Evolutionary conservation across 2,888 invertebrate genomes (phyloP), one percentile per base, ranked within the genome.

Genomic region (Lordiphosa fenestrarum): DNA sequence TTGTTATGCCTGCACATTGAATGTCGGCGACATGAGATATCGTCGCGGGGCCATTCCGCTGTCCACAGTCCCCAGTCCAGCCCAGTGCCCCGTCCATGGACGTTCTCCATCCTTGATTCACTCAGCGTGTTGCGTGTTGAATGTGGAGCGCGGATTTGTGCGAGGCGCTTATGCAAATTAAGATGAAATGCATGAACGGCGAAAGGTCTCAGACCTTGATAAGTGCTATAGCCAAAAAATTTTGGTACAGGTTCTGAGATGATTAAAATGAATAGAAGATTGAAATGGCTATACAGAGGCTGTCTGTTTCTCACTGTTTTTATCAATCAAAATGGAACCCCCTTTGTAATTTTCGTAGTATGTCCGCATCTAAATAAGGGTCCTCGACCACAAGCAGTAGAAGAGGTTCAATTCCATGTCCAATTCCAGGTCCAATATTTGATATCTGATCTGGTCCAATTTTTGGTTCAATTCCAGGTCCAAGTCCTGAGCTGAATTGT

Each of bases 1-100:
- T 89, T 89, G 88, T 86, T 88, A 88, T 88, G 88, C 87, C 86
- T 88, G 89, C 88, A 87, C 88, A 88, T 87, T 84, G 87, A 76
- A 86, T 87, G 88, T 85, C 81, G 64, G 72, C 84, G 80, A 78
- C 85, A 80, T 78, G 84, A 84, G 87, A 87, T 86, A 87, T 83
- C 78, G 73, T 65, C 61, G 58, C 30, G 35, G 25, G 19, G 13
- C 51, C 47, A 37, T 38, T 40, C 30, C 19, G 23, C 19, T 6
- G 52, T n/a, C 23, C n/a, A 33, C 33, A 12, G 25, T 12, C 30
- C 39, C 15, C 15, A 2, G 15, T 33, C 39, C 4, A 19, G 19
- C 19, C 3, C 19, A 10, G 52, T n/a, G n/a, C n/a, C n/a, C 23
- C n/a, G 25, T 10, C 30, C 25, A 7, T 15, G 15, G 25, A 15